These are phyloP conservation scores for Mobula hypostoma DNA, from an alignment of 2,113 vertebrate species.

Conservation along the genomic window DNA sequence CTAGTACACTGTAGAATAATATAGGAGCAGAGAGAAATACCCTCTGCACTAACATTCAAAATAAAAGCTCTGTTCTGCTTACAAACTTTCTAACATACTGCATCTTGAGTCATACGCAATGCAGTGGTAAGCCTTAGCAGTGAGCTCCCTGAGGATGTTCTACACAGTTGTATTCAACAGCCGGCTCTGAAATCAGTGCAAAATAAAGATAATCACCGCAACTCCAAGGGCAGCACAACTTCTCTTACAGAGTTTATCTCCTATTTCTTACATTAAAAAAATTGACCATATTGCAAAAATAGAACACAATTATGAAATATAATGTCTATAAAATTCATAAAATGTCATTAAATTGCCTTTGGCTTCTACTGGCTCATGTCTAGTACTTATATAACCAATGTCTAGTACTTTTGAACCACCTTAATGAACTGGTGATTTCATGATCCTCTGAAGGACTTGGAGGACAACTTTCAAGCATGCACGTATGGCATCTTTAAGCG, in stretches of 20 bases:
- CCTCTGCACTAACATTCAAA: not conserved
- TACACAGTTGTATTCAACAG: constrained; percentile 6
- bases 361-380: not conserved
- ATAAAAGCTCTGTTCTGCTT: not conserved
- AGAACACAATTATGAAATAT: not conserved
- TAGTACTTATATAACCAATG: not conserved
- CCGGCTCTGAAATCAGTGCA: not conserved
- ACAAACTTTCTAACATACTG: not conserved
- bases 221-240: not conserved
- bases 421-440: too few relatives aligned
- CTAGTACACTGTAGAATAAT: not conserved
- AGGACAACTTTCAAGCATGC: too few relatives aligned
- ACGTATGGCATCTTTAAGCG: too few relatives aligned
- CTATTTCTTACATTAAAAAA: not conserved
- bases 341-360: not conserved
- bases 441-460: too few relatives aligned
- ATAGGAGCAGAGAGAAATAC: not conserved
- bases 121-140: constrained; percentile 19
- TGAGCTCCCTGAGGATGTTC: constrained; percentile 5
- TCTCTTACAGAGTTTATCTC: not conserved
- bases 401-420: not conserved
- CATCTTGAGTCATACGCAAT: constrained; percentile 22
- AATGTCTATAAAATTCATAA: not conserved
- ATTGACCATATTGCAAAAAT: not conserved
- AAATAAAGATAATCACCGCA: not conserved